These are phyloP conservation scores for Gallirallus australis DNA, from an alignment of 2,797 vertebrate species.

Conservation along the genomic window DNA sequence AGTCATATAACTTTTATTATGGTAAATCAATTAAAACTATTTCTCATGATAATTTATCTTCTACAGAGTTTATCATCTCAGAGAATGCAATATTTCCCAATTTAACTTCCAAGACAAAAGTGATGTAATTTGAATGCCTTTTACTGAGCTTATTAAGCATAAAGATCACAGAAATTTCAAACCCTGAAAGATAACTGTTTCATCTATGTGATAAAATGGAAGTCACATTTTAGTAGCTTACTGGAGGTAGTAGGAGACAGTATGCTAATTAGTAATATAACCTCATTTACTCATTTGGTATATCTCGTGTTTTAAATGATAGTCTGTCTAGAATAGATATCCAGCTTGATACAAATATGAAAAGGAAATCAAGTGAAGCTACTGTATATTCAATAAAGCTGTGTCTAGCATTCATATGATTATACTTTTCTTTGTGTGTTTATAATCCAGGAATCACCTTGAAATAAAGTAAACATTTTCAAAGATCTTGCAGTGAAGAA, in stretches of 20 bases:
- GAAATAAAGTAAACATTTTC: slow-evolving; percentile 38
- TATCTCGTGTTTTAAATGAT: slow-evolving; percentile 74
- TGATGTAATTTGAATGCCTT: slow-evolving; percentile 86
- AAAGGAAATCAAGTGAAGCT: slow-evolving; percentile 63
- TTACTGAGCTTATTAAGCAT: slow-evolving; percentile 86
- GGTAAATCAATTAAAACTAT: slow-evolving; percentile 88
- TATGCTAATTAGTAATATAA: slow-evolving; percentile 84
- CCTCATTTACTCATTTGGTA: slow-evolving; percentile 81
- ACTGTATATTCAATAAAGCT: slow-evolving; percentile 55
- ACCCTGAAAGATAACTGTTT: slow-evolving; percentile 86
- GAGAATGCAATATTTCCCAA: slow-evolving; percentile 85
- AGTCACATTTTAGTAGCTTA: slow-evolving; percentile 77
- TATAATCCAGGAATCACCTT: slow-evolving; percentile 47
- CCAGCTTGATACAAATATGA: slow-evolving; percentile 75
- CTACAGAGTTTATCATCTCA: slow-evolving; percentile 81
- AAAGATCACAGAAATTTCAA: slow-evolving; percentile 87
- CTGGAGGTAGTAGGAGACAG: slow-evolving; percentile 76
- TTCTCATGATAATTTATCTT: slow-evolving; percentile 87
- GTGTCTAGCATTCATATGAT: not conserved
- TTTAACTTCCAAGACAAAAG: slow-evolving; percentile 85
- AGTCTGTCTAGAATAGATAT: slow-evolving; percentile 69
- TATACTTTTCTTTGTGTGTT: slow-evolving; percentile 10
- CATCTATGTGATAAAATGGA: slow-evolving; percentile 85
- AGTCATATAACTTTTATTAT: slow-evolving; percentile 85
- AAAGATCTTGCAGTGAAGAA: not conserved